Conservation (phyloP, 2,888 invertebrate species). For the Phortica okadai region DNA sequence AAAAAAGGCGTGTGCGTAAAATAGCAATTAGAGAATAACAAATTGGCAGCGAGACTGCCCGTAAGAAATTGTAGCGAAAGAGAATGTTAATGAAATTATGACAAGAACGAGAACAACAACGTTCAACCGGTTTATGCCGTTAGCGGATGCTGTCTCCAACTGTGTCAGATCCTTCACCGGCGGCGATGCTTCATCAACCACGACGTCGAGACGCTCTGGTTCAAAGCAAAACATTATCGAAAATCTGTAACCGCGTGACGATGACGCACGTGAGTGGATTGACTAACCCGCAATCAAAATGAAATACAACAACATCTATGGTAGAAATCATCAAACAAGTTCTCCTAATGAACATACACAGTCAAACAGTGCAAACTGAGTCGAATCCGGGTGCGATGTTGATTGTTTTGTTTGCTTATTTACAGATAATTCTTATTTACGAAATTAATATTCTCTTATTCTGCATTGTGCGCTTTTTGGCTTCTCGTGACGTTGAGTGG, state of each 20-base stretch:
- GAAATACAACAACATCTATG: neutral
- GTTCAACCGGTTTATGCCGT: conserved; percentile 7
- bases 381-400: conserved; percentile 11
- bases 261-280: conserved; percentile 12
- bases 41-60: neutral
- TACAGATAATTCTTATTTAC: neutral
- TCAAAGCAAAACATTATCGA: no score
- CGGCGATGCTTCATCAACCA: neutral
- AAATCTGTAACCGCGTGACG: conserved; percentile 3
- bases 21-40: neutral
- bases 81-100: conserved; percentile 23
- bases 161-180: neutral
- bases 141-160: conserved; percentile 1
- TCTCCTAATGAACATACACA: neutral
- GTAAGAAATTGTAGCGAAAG: conserved; percentile 14
- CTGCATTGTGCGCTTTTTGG: conserved; percentile 29
- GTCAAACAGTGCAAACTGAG: neutral
- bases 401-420: neutral
- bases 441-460: neutral
- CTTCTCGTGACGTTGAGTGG: conserved; percentile 57
- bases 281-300: neutral
- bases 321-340: neutral
- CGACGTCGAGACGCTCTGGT: neutral
- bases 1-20: neutral
- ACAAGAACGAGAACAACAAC: conserved; percentile 8